These are phyloP conservation scores for Poeciliopsis retropinna DNA, from an alignment of 2,113 vertebrate species.

Conservation along the genomic window DNA sequence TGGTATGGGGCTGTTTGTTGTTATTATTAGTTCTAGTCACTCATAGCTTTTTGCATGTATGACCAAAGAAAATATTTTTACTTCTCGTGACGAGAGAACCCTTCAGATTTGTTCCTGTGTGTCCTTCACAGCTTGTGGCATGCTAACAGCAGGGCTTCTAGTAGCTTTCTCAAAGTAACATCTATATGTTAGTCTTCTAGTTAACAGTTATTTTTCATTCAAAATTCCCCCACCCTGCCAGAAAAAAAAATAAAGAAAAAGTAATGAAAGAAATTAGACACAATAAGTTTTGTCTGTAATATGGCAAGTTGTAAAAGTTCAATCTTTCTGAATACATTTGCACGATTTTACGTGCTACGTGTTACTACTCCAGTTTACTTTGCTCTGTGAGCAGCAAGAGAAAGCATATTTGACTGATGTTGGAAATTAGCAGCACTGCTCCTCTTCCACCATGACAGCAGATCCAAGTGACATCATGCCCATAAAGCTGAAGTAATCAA, in stretches of 20 bases:
- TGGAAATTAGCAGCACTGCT: slow-evolving; percentile 25
- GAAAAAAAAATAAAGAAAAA: too few species aligned
- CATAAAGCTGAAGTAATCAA: slow-evolving; percentile 52
- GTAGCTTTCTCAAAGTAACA: neutral
- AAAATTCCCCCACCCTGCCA: too few species aligned
- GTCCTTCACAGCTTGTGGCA: neutral
- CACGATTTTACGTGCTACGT: neutral
- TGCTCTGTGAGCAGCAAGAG: neutral
- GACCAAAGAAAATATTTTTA: neutral
- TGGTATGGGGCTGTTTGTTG: neutral
- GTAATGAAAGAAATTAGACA: too few species aligned
- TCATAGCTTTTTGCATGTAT: neutral
- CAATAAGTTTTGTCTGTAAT: too few species aligned
- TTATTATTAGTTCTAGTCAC: neutral
- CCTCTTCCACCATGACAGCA: slow-evolving; percentile 39
- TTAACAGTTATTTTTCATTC: too few species aligned
- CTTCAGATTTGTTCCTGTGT: neutral
- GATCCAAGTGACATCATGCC: slow-evolving; percentile 67
- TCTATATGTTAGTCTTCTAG: too few species aligned
- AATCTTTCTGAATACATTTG: neutral
- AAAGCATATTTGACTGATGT: slow-evolving; percentile 35
- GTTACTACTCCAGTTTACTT: slow-evolving; percentile 8
- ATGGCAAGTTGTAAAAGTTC: too few species aligned
- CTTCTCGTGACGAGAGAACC: neutral
- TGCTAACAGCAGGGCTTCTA: neutral